These are phyloP conservation scores for Prenolepis imparis DNA, from an alignment of 2,888 invertebrate genomes.

Conservation along the genomic window DNA sequence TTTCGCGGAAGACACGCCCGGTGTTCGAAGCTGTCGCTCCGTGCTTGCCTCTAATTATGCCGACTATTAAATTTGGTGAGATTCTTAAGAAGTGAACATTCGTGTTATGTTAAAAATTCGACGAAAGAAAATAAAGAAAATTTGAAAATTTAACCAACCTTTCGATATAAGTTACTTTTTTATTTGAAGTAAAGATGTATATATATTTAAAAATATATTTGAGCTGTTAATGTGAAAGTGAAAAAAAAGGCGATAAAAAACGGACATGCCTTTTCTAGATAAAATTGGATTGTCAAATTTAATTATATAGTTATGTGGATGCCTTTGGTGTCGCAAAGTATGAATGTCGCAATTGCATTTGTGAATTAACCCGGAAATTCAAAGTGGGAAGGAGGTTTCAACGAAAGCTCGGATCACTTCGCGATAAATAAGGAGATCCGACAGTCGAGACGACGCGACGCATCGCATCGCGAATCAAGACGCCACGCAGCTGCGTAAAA, in stretches of 20 bases:
- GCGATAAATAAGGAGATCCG: slow-evolving; percentile 50
- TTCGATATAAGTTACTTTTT: not conserved
- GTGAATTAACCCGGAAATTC: slow-evolving; percentile 36
- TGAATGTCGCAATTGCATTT: slow-evolving; percentile 3
- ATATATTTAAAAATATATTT: not conserved
- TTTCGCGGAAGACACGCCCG: slow-evolving; percentile 68
- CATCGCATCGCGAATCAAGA: slow-evolving; percentile 32
- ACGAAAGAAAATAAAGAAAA: not conserved
- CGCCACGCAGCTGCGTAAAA: slow-evolving; percentile 43
- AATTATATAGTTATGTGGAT: slow-evolving; percentile 7
- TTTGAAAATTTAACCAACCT: not conserved
- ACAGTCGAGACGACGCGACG: slow-evolving; percentile 37
- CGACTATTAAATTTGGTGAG: slow-evolving; percentile 20
- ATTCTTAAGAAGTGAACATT: not conserved
- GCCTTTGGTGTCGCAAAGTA: slow-evolving; percentile 9
- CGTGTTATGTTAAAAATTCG: not conserved
- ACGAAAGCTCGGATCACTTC: slow-evolving; percentile 33
- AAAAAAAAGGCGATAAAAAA: not conserved
- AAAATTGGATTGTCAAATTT: not conserved
- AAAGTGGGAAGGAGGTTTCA: not conserved
- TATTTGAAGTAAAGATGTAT: not conserved
- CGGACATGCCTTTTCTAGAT: slow-evolving; percentile 5
- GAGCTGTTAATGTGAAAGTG: not conserved
- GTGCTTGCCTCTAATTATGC: slow-evolving; percentile 22
- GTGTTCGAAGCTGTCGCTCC: slow-evolving; percentile 11